Percentiles rank a stretch among this genome's conserved stretches.
Conservation (phyloP, 1,140 invertebrate genomes). For the Trinorchestia longiramus region DNA sequence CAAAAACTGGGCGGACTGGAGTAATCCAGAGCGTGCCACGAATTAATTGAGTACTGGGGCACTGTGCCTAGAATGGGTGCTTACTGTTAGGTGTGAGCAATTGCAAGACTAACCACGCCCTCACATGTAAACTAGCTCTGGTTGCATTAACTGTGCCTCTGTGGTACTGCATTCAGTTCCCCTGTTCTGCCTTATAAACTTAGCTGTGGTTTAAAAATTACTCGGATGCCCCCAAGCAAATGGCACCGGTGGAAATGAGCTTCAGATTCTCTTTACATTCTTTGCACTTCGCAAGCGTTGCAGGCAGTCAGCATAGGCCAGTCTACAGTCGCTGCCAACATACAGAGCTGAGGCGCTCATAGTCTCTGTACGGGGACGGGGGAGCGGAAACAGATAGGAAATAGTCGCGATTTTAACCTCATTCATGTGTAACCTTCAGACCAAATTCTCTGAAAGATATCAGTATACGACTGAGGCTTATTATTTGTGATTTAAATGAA, state of each 20-base stretch:
- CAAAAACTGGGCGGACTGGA: neutral
- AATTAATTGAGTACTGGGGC: neutral
- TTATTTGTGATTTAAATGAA: neutral
- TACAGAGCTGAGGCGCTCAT: too few relatives aligned
- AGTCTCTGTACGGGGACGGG: neutral
- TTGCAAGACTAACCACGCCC: neutral
- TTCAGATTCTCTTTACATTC: neutral
- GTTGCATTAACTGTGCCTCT: neutral
- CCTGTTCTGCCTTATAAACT: neutral
- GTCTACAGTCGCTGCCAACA: neutral
- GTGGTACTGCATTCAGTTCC: neutral
- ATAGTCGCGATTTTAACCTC: neutral
- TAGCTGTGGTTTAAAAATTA: neutral
- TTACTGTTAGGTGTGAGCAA: neutral
- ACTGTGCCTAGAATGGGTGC: neutral
- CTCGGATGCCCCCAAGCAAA: neutral
- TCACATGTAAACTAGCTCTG: neutral
- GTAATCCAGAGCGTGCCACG: neutral
- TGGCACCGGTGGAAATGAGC: neutral
- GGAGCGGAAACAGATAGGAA: neutral
- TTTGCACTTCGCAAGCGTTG: neutral
- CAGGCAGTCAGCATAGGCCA: neutral
- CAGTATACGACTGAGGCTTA: neutral
- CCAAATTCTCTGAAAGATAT: neutral
- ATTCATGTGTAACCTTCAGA: neutral